Evolutionary conservation across 1,140 invertebrate species (phyloP).

Genomic region (Dendroctonus valens): DNA sequence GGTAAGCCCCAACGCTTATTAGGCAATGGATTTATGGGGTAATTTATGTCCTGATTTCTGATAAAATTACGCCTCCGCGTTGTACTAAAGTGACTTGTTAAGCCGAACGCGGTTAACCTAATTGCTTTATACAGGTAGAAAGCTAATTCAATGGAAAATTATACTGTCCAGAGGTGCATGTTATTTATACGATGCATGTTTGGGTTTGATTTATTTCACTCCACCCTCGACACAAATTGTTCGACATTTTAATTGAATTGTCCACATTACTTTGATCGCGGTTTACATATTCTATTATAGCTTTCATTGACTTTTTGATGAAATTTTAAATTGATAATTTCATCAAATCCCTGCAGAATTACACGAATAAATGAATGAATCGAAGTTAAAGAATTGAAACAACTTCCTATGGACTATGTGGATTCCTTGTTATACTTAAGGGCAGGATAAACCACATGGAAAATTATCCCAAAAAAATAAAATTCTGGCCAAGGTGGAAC

Average conservation of each 20-base stretch:
- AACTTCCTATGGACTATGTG: too few species aligned
- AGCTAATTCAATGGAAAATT: conserved; percentile 28
- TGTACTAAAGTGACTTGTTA: conserved; percentile 27
- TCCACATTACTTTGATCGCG: conserved; percentile 9
- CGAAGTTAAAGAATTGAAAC: too few species aligned
- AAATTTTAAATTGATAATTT: too few species aligned
- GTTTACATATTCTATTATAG: conserved; percentile 8
- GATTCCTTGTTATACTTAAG: too few species aligned
- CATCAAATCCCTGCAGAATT: too few species aligned
- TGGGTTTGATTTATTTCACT: conserved; percentile 19
- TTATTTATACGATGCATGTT: conserved; percentile 25
- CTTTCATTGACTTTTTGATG: too few species aligned
- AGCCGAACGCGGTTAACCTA: conserved; percentile 16
- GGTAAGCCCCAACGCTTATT: conserved; percentile 4
- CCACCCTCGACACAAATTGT: conserved; percentile 11
- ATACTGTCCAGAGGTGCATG: conserved; percentile 22
- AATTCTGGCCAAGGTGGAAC: too few species aligned
- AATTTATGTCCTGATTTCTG: conserved; percentile 16
- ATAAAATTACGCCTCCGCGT: conserved; percentile 13
- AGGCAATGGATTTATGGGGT: conserved; percentile 13
- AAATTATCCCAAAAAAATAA: too few species aligned
- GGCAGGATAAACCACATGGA: too few species aligned
- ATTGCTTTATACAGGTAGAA: conserved; percentile 22
- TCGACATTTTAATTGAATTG: conserved; percentile 11
- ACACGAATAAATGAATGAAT: too few species aligned